Evolutionary conservation across 2,888 invertebrate species (phyloP).

Genomic region (Hermaeophaga mercurialis): DNA sequence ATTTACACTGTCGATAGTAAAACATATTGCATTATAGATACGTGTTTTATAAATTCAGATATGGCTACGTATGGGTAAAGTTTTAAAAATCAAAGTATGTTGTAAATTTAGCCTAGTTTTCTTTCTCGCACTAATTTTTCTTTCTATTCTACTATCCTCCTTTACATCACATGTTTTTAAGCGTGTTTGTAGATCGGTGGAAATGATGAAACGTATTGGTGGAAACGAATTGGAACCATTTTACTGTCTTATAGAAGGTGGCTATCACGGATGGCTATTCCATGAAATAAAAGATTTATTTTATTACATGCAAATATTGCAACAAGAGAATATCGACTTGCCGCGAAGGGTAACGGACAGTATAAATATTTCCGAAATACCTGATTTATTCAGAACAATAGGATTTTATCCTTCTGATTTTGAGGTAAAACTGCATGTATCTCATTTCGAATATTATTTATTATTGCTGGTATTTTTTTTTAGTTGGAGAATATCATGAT

Average conservation of each 20-base stretch:
- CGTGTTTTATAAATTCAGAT: no score
- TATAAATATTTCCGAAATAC: conserved; percentile 69
- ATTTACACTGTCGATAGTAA: no score
- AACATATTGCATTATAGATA: no score
- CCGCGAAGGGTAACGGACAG: conserved; percentile 65
- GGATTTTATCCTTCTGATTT: conserved; percentile 77
- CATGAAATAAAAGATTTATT: conserved; percentile 75
- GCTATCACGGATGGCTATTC: conserved; percentile 72
- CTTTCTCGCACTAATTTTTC: no score
- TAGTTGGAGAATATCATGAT: conserved; percentile 66
- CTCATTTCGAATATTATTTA: not conserved
- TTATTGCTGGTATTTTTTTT: no score
- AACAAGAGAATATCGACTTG: conserved; percentile 70
- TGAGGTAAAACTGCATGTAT: no score
- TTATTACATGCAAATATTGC: conserved; percentile 76
- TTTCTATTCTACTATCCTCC: no score
- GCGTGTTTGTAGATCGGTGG: conserved; percentile 53
- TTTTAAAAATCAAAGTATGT: no score
- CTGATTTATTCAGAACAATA: conserved; percentile 75
- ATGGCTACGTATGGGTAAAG: no score
- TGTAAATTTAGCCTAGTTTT: no score
- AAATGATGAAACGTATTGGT: conserved; percentile 60
- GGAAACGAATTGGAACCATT: conserved; percentile 69
- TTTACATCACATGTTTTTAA: no score
- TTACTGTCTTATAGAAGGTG: conserved; percentile 73